These are phyloP conservation scores for Oscheius sp. DNA, from an alignment of 2,888 invertebrate species.

Conservation along the genomic window DNA sequence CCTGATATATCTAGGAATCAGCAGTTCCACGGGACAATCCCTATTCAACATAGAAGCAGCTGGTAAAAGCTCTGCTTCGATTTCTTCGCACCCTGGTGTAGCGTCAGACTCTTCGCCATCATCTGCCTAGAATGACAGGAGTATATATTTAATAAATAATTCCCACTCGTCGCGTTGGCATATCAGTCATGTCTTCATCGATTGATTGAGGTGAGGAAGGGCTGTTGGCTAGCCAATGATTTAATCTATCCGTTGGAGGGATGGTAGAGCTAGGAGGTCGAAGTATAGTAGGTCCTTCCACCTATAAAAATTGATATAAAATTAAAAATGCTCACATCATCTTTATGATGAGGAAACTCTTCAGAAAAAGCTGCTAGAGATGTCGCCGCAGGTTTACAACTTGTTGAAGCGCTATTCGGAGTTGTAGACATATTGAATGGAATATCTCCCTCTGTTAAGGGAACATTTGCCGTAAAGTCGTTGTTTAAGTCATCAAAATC, in stretches of 20 bases:
- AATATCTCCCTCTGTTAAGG: slow-evolving; percentile 8
- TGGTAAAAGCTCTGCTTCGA: slow-evolving; percentile 52
- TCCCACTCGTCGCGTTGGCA: slow-evolving; percentile 20
- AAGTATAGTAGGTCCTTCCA: neutral
- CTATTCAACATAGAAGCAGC: slow-evolving; percentile 37
- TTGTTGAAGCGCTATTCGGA: neutral
- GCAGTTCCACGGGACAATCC: slow-evolving; percentile 27
- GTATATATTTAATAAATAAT: neutral
- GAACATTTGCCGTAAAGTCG: neutral
- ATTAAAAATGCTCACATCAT: neutral
- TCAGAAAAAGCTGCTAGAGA: slow-evolving; percentile 8
- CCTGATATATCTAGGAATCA: slow-evolving; percentile 24
- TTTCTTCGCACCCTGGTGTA: slow-evolving; percentile 32
- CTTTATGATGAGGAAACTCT: slow-evolving; percentile 11
- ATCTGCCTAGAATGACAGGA: slow-evolving; percentile 16
- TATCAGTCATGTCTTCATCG: slow-evolving; percentile 31
- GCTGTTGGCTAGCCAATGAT: slow-evolving; percentile 34
- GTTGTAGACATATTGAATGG: neutral
- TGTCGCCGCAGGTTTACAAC: neutral
- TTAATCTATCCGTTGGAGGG: slow-evolving; percentile 30
- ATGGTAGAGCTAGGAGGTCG: slow-evolving; percentile 13
- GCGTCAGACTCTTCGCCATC: slow-evolving; percentile 21
- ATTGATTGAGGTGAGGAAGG: slow-evolving; percentile 31
- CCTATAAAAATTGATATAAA: neutral
- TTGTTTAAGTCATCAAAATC: neutral